These are phyloP conservation scores for Bellardia bayeri DNA, from an alignment of 2,888 invertebrate genomes.

Conservation along the genomic window DNA sequence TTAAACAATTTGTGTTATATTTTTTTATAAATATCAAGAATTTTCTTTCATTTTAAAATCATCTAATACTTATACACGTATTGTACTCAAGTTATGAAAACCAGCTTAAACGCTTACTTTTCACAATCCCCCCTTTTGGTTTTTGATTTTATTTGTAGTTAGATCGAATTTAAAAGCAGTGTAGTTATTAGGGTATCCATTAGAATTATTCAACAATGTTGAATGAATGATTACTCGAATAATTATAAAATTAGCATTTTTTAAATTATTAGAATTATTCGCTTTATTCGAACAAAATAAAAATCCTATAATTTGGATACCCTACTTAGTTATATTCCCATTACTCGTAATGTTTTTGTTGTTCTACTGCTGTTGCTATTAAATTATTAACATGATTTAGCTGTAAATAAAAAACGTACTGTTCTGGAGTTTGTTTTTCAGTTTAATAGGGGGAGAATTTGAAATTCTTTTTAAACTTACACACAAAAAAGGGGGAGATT, in stretches of 20 bases:
- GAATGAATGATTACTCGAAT: too few species aligned
- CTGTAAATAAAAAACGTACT: neutral
- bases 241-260: too few species aligned
- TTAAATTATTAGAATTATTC: too few species aligned
- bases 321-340: neutral
- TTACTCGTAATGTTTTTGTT: neutral
- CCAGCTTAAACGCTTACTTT: neutral
- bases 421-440: neutral
- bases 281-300: too few species aligned
- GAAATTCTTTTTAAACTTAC: neutral
- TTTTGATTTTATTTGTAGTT: neutral
- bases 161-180: neutral
- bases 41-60: neutral
- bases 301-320: too few species aligned
- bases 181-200: neutral
- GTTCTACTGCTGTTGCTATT: neutral
- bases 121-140: neutral
- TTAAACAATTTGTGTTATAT: conserved; percentile 12
- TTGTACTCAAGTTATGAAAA: neutral
- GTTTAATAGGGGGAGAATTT: neutral
- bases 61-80: conserved; percentile 18
- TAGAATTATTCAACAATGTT: too few species aligned
- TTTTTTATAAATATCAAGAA: neutral
- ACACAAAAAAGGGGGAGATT: neutral
- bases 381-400: conserved; percentile 29